phyloP scores from a whole-genome alignment of 2,113 vertebrate genomes.

The Megatriorchis doriae region DNA sequence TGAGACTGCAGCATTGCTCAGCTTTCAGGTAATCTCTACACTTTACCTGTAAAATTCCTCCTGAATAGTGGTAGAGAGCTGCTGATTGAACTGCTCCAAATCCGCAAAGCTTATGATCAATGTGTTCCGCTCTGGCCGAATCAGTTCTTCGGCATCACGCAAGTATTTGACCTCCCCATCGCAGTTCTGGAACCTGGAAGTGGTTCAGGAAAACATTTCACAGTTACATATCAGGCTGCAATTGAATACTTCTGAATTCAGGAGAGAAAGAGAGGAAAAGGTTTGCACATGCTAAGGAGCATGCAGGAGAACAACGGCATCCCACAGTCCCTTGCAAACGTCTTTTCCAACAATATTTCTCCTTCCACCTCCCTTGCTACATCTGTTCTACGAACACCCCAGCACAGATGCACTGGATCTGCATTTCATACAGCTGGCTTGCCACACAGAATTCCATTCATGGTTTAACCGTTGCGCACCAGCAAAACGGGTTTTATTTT shows the following conservation, averaged over 20 bases:
- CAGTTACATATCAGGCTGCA: not conserved
- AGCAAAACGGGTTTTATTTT: not conserved
- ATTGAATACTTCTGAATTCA: not conserved
- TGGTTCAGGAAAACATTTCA: not conserved
- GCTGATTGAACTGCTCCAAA: constrained; percentile 95
- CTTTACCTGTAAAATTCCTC: constrained; percentile 95
- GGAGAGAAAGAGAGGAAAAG: not conserved
- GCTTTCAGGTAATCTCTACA: not conserved
- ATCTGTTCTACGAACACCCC: rapidly evolving
- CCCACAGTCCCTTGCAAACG: not conserved
- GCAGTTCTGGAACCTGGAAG: constrained; percentile 82
- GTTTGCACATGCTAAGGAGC: rapidly evolving
- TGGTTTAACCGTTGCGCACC: not conserved
- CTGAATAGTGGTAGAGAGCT: constrained; percentile 94
- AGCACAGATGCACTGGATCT: rapidly evolving
- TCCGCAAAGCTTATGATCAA: constrained; percentile 90
- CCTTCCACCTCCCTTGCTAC: not conserved
- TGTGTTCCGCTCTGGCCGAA: constrained; percentile 94
- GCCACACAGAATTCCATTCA: not conserved
- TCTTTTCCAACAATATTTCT: not conserved
- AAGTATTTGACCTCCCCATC: constrained; percentile 95
- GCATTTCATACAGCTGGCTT: not conserved
- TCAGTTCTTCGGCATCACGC: constrained; percentile 90
- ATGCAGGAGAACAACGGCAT: not conserved
- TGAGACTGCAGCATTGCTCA: not conserved